A percentile compares a stretch with the other conserved stretches of the same genome.
Evolutionary conservation across 2,888 invertebrate species (phyloP).

Genomic region (Morinoia aosen): DNA sequence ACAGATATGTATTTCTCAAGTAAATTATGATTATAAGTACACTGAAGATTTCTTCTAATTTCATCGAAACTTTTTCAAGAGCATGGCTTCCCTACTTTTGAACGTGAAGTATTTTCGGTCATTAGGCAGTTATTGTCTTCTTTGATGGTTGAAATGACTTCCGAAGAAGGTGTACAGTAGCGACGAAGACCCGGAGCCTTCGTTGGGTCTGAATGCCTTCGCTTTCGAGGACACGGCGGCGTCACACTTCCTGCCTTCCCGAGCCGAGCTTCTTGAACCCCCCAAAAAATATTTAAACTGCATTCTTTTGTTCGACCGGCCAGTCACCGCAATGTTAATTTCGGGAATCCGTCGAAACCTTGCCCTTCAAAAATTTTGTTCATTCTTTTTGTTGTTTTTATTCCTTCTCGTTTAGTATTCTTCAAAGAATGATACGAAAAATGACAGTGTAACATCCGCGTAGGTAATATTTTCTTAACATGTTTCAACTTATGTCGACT

Average conservation of each 20-base stretch:
- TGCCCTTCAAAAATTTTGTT: neutral
- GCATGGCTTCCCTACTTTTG: too few relatives aligned
- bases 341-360: neutral
- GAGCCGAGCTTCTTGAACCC: neutral
- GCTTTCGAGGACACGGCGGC: neutral
- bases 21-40: too few relatives aligned
- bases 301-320: neutral
- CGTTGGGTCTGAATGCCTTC: neutral
- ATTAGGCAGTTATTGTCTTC: neutral
- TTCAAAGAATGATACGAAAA: neutral
- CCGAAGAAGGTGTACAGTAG: neutral
- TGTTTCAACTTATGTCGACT: neutral
- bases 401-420: neutral
- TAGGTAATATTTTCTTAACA: neutral
- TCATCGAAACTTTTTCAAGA: too few relatives aligned
- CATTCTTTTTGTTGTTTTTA: neutral
- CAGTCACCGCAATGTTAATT: neutral
- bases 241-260: neutral
- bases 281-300: neutral
- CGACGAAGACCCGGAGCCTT: neutral
- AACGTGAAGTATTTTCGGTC: too few relatives aligned
- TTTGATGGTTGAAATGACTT: neutral
- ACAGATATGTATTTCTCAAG: too few relatives aligned
- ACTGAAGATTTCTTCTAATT: too few relatives aligned
- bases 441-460: neutral